Conservation (phyloP, 2,888 invertebrate species). For the Gryllus longicercus region DNA sequence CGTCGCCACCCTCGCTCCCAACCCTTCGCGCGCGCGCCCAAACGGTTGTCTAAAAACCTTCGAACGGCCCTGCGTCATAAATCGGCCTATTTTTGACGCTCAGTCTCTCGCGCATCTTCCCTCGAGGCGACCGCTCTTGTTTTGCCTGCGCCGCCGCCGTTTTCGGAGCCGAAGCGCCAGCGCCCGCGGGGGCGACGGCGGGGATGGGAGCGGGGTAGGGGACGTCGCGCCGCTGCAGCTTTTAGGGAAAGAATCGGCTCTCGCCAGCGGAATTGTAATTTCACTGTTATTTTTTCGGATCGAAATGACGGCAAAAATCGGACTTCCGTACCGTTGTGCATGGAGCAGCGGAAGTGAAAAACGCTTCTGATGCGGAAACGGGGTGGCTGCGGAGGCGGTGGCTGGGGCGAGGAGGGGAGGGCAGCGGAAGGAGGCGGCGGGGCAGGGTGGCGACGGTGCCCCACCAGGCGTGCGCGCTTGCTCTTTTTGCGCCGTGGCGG, state of each 20-base stretch:
- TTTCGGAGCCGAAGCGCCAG: neutral
- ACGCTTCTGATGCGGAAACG: conserved; percentile 17
- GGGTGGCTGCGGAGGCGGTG: neutral
- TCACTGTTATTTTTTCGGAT: conserved; percentile 11
- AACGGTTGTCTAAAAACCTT: conserved; percentile 10
- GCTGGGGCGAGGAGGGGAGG: neutral
- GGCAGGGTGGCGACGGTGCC: neutral
- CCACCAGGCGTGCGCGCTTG: too few relatives aligned
- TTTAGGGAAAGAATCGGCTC: neutral
- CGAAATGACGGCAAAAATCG: conserved; percentile 7
- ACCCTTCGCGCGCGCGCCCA: neutral
- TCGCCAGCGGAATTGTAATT: neutral
- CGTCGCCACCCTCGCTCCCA: neutral
- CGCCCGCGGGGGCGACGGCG: neutral
- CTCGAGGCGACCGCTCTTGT: neutral
- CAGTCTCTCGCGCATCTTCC: conserved; percentile 10
- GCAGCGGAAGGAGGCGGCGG: neutral
- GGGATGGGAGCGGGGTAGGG: neutral
- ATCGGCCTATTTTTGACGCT: conserved; percentile 17
- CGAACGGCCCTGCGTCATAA: conserved; percentile 1
- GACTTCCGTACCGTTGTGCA: conserved; percentile 17
- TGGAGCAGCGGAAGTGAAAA: conserved; percentile 7
- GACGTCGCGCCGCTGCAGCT: neutral
- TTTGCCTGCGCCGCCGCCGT: neutral
- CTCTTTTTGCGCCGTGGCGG: too few relatives aligned